Evolutionary conservation across 2,113 vertebrate genomes (phyloP), one percentile per base, ranked within the genome.

Genomic region (Eptesicus fuscus): DNA sequence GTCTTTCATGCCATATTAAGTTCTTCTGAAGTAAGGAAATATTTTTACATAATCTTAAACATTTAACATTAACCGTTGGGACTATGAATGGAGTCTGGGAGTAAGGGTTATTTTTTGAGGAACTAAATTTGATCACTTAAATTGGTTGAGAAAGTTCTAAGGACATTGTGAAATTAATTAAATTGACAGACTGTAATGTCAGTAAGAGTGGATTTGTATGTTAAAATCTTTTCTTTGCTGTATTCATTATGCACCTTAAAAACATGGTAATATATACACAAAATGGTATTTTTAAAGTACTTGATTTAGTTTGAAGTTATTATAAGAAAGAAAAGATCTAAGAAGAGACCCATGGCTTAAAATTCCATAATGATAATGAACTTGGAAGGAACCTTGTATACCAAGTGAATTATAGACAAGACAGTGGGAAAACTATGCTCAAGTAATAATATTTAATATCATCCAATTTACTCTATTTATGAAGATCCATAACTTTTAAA

Each of bases 261-360:
- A 28, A 95, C 96, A 95, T 95, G 85, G 11, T 95, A 95, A 96
- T 94, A 69, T 91, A 96, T 76, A 92, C 42, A 77, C 20, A 95
- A 44, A 93, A 56, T 32, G 85, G 13, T 92, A 90, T 94, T 95
- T 96, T 96, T 37, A 49, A 94, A 95, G 91, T 71, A 96, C 82
- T 93, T 95, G 82, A 89, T 96, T 94, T 96, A 90, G 42, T 83
- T 90, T 95, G 89, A 96, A 90, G 80, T 96, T 87, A 94, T 91
- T 95, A 7, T 91, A 78, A 93, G 67, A 86, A 95, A 90, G 80
- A 82, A 95, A 77, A 91, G 61, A 93, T 94, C 78, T 93, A 88
- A 96, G 69, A 93, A 84, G 61, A 92, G 76, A 84, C 91, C 88
- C 67, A 14, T 69, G 37, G 30, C 70, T 69, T 95, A 91, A 87